These are phyloP conservation scores for Glaucomys volans DNA, from an alignment of 2,113 vertebrate species.

Conservation along the genomic window DNA sequence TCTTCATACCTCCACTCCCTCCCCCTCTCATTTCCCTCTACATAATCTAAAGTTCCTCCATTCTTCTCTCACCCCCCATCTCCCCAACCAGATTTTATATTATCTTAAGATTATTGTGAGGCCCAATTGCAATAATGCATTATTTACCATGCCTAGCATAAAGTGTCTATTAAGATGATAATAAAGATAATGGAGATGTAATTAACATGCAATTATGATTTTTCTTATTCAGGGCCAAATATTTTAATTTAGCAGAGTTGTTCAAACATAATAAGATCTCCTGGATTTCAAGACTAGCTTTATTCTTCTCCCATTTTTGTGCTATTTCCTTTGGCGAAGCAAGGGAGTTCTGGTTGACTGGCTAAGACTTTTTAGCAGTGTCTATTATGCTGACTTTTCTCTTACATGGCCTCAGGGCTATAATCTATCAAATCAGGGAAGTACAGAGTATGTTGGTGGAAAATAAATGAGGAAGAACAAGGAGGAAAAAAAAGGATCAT, in stretches of 20 bases:
- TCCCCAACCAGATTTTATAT: no score
- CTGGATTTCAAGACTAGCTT: background rate
- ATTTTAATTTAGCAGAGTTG: conserved; percentile 51
- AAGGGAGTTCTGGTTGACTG: background rate
- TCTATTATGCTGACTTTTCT: conserved; percentile 42
- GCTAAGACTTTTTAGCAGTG: background rate
- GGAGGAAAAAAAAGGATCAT: background rate
- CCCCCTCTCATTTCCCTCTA: no score
- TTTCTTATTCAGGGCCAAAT: background rate
- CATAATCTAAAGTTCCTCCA: no score
- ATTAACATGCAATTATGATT: conserved; percentile 33
- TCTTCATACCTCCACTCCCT: no score
- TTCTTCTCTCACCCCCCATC: no score
- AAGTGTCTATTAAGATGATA: conserved; percentile 22
- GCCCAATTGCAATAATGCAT: background rate
- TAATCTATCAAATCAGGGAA: background rate
- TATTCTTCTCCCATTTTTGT: background rate
- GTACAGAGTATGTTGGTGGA: background rate
- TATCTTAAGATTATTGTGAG: background rate
- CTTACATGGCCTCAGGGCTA: background rate
- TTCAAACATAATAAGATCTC: conserved; percentile 28
- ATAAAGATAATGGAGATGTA: conserved; percentile 8
- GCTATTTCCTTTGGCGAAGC: conserved; percentile 36
- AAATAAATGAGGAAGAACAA: conserved; percentile 48
- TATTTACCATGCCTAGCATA: background rate